Base-by-base conservation (phyloP, 2,113 vertebrate genomes). In the Rousettus leschenaultii region DNA sequence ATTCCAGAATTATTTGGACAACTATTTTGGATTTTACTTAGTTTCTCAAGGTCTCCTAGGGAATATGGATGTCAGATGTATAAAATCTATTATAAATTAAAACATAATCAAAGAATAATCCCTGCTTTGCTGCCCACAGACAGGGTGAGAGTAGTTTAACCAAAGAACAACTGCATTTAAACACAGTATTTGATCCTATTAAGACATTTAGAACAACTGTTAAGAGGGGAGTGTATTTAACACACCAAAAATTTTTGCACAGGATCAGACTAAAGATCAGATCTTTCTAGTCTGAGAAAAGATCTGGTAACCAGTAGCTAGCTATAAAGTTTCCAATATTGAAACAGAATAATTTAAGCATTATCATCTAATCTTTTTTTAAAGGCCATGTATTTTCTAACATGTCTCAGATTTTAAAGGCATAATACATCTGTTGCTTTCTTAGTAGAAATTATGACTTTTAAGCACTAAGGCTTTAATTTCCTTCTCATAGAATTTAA, bases 401-500 rank as follows among this genome's bases (percentile, higher is more conserved):
- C 82, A n/a, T 26, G 21, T 86, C n/a, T 55, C 24, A 53, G 38
- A 33, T 30, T 94, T 96, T 68, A 73, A 83, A 70, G 30, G 55
- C 35, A 65, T 45, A 57, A 43, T 13, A 73, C 28, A 66, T 66
- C 35, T 89, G 5, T 78, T 51, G 24, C 33, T 33, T 63, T 95
- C 30, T 70, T 59, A 84, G 43, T 22, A 94, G 59, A 38, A 96
- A 95, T 6, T 61, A 14, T 1, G 80, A 43, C 18, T 43, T 79
- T 7, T 83, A 87, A 78, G 75, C 74, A 53, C 86, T 78, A 94
- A 83, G 21, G 85, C n/a, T 71, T 79, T 71, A 95, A 94, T 22
- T 80, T 92, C 48, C 43, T 91, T 78, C 59, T 86, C 86, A 94
- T 51, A 94, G 63, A 94, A 96, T 86, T 96, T 96, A 0, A 33